Percentiles rank a stretch among this genome's conserved stretches.
phyloP scores from a whole-genome alignment of 2,797 vertebrate genomes.

The Trichosurus vulpecula region DNA sequence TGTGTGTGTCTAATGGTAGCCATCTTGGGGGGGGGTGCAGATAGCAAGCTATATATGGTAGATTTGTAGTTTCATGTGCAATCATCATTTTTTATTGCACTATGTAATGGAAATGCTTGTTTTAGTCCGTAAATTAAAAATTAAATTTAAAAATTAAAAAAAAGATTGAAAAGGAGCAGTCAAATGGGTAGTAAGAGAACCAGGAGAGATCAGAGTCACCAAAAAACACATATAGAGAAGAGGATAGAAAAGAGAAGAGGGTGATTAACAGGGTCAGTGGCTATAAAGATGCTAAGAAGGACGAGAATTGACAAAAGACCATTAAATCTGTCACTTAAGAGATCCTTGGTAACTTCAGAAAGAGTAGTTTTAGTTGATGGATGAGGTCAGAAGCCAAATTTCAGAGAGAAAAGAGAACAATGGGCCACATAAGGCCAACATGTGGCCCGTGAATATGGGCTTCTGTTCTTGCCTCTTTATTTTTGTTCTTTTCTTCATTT shows the following conservation, averaged over 20 bases:
- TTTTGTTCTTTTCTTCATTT: not conserved
- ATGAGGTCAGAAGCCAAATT: not conserved
- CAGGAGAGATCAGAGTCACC: not conserved
- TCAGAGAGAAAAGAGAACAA: not conserved
- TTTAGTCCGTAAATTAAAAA: not conserved
- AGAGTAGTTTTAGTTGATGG: not conserved
- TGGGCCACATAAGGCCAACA: not conserved
- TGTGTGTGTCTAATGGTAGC: too few relatives aligned
- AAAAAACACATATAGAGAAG: not conserved
- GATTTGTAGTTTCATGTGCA: not conserved
- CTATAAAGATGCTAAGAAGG: not conserved
- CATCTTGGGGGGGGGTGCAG: too few relatives aligned
- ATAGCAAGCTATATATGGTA: not conserved
- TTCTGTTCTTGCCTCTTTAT: not conserved
- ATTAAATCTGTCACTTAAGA: not conserved
- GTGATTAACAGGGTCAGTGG: not conserved
- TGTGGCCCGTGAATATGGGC: not conserved
- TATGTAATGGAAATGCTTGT: not conserved
- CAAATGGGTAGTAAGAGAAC: not conserved
- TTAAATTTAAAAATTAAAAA: not conserved
- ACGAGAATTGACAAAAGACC: not conserved
- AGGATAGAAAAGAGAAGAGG: not conserved
- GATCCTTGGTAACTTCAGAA: not conserved
- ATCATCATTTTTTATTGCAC: not conserved
- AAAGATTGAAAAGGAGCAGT: not conserved